These are phyloP conservation scores for Scaptomyza montana DNA, from an alignment of 1,140 invertebrate species.

Conservation along the genomic window DNA sequence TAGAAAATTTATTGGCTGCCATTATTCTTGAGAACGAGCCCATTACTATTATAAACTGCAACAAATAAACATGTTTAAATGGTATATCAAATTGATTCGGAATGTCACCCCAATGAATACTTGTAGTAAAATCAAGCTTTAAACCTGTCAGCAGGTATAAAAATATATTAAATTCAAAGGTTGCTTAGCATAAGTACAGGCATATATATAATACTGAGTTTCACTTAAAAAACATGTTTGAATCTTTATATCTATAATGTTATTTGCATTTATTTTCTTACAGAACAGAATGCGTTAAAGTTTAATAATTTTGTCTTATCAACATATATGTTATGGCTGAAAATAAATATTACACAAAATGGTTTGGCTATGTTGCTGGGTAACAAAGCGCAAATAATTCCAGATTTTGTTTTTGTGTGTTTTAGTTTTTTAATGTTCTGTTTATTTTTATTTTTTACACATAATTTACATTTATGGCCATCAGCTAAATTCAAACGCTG, in stretches of 20 bases:
- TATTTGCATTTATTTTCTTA: too few relatives aligned
- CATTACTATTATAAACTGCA: slow-evolving; percentile 12
- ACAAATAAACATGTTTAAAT: slow-evolving; percentile 6
- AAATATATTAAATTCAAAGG: too few relatives aligned
- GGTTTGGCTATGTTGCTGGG: slow-evolving; percentile 1
- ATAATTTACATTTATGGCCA: slow-evolving; percentile 23
- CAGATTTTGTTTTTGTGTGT: slow-evolving; percentile 11
- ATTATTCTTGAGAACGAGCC: neutral
- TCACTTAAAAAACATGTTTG: too few relatives aligned
- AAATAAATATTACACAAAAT: neutral
- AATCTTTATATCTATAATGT: too few relatives aligned
- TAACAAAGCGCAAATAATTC: neutral
- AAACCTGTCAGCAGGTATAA: too few relatives aligned
- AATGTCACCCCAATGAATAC: neutral
- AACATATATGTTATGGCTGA: neutral
- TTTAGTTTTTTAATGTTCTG: neutral
- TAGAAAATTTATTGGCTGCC: slow-evolving; percentile 10
- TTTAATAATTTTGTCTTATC: neutral
- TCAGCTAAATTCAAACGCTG: slow-evolving; percentile 4
- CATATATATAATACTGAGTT: too few relatives aligned
- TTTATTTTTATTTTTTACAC: neutral
- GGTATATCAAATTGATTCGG: slow-evolving; percentile 22
- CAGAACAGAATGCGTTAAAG: too few relatives aligned
- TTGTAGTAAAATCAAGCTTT: too few relatives aligned
- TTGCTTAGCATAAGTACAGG: too few relatives aligned